These are phyloP conservation scores for Chaitophorus viminalis DNA, from an alignment of 2,888 invertebrate genomes.

Conservation along the genomic window DNA sequence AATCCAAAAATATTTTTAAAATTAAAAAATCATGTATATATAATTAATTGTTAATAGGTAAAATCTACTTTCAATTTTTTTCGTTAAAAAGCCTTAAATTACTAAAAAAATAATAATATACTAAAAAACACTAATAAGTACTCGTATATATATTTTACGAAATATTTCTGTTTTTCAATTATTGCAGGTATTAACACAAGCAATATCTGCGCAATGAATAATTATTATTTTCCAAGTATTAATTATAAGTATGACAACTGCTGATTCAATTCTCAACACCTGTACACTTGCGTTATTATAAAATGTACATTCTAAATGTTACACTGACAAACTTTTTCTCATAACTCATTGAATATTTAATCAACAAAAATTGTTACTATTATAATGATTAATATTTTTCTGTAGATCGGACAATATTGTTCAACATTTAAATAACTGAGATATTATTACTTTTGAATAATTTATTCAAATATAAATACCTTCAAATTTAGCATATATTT, in stretches of 20 bases:
- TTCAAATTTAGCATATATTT: too few relatives aligned
- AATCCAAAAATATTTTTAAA: too few relatives aligned
- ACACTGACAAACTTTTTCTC: not conserved
- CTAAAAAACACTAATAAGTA: not conserved
- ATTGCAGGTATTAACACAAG: not conserved
- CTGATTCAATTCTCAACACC: conserved; percentile 40
- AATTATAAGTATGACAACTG: conserved; percentile 47
- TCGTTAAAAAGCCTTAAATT: too few relatives aligned
- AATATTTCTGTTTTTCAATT: not conserved
- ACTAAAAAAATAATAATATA: too few relatives aligned
- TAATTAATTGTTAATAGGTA: too few relatives aligned
- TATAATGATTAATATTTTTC: not conserved
- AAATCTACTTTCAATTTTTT: too few relatives aligned
- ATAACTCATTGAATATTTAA: not conserved
- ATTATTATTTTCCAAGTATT: conserved; percentile 47
- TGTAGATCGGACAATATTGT: not conserved
- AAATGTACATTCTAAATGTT: conserved; percentile 32
- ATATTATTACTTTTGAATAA: too few relatives aligned
- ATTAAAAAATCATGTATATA: too few relatives aligned
- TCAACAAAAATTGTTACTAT: not conserved
- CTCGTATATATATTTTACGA: not conserved
- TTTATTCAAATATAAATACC: too few relatives aligned
- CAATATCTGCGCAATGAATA: conserved; percentile 2
- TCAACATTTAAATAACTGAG: not conserved
- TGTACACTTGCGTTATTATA: conserved; percentile 50